Base-by-base conservation (phyloP, 2,797 vertebrate species). In the Dryobates pubescens region DNA sequence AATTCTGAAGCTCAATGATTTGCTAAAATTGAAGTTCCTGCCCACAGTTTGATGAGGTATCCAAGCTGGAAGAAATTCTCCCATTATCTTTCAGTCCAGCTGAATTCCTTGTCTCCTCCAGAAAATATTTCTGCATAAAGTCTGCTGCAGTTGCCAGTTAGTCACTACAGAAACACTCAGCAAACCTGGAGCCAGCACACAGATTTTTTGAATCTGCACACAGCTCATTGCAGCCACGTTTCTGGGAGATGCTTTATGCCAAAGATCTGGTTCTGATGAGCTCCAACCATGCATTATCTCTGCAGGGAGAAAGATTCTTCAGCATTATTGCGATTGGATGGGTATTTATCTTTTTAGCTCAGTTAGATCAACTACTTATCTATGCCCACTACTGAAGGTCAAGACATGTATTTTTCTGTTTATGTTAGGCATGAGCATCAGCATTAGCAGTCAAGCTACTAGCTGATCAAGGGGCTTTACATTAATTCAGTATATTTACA, bases 61-160 rank as follows among this genome's bases (percentile, higher is more conserved):
- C 59, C 72, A 91, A 86, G 72, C 19, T 91, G 93, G 92, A 92
- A 91, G 82, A 70, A 90, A 74, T 24, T 65, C 38, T 69, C 51
- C 61, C 32, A 68, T 63, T 76, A 85, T 57, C 14, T 73, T 23
- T 47, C 27, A 89, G 45, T 76, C 86, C 82, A 92, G 64, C 82
- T 81, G 58, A 92, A 94, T 87, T 93, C 79, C 76, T 77, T 14
- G n/a, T 72, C 76, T 94, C 70, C 41, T 62, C 73, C 90, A 92
- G 73, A 86, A 91, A 86, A 73, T 45, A 90, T 75, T 94, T 87
- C 76, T 1, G 11, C 64, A 70, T 9, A 32, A 93, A 87, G 58
- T 61, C 76, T 75, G 59, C 49, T 34, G 73, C 29, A 81, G 73
- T 32, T 95, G 82, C 54, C 96, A 93, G 87, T 53, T 27, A 61